These are phyloP conservation scores for Macrotrachela quadricornifera DNA, from an alignment of 1,140 invertebrate species.

Conservation along the genomic window DNA sequence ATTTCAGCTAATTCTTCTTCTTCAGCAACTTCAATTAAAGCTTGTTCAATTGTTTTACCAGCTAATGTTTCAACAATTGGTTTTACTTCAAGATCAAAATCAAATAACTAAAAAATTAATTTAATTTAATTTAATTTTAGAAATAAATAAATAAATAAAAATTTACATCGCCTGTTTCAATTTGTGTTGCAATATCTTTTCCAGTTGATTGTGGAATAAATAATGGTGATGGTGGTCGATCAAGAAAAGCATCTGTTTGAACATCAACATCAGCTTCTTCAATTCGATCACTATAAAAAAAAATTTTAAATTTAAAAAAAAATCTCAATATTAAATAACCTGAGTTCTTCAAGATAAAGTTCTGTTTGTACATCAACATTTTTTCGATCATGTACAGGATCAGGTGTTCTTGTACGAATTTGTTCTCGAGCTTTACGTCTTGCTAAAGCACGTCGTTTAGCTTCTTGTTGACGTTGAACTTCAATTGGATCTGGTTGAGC, in stretches of 20 bases:
- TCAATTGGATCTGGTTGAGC: slow-evolving; percentile 30
- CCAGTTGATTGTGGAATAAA: slow-evolving; percentile 55
- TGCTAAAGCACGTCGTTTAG: slow-evolving; percentile 22
- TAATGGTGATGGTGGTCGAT: slow-evolving; percentile 46
- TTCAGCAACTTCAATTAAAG: slow-evolving; percentile 47
- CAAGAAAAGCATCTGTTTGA: slow-evolving; percentile 63
- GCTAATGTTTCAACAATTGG: slow-evolving; percentile 64
- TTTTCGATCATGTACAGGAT: slow-evolving; percentile 46
- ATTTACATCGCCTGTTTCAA: slow-evolving; percentile 58
- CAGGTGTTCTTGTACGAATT: slow-evolving; percentile 23
- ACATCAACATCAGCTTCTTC: slow-evolving; percentile 46
- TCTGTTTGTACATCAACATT: slow-evolving; percentile 69
- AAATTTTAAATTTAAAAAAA: too few species aligned
- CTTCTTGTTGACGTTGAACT: slow-evolving; percentile 28
- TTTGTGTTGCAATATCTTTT: slow-evolving; percentile 56
- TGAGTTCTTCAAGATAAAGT: slow-evolving; percentile 55
- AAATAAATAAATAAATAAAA: neutral
- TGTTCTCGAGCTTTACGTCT: slow-evolving; percentile 28
- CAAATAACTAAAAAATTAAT: slow-evolving; percentile 30
- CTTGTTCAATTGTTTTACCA: slow-evolving; percentile 62
- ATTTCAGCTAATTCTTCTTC: slow-evolving; percentile 40
- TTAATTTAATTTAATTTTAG: neutral
- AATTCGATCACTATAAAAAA: slow-evolving; percentile 19
- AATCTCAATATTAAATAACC: too few species aligned
- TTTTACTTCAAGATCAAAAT: slow-evolving; percentile 66